Base-by-base conservation (phyloP, 1,140 invertebrate genomes). In the Sarcophaga peregrina region DNA sequence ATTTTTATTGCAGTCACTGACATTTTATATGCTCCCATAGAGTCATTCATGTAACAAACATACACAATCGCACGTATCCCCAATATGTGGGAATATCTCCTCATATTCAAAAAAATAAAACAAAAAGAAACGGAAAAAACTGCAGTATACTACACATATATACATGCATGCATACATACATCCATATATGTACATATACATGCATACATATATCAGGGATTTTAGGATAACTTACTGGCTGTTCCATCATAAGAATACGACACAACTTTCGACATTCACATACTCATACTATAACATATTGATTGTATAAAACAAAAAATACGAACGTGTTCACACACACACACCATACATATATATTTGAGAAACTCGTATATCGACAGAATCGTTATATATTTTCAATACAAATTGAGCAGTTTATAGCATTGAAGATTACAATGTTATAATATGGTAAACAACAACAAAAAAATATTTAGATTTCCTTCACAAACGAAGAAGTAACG, bases 1-100 rank as follows among this genome's bases (percentile, higher is more conserved):
- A 78, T 78, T 78, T 78, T 78, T 78, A 78, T 78, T 50, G 75
- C 75, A 78, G 75, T 78, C 75, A 78, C 75, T 78, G 75, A 78
- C 75, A 78, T 78, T 78, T 78, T 78, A 78, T 78, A 20, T 50
- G 48, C 75, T 78, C 48, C 47, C 75, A 78, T 25, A 75, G n/a
- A 50, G 47, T 47, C 75, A 78, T 9, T 13, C 48, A 78, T 52
- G n/a, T 10, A 75, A 5, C 73, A 75, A 45, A 75, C n/a, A 72
- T n/a, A 72, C 13, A 76, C 45, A 73, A 3, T 37, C 10, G 74
- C n/a, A 46, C 13, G 13, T 46, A 45, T 15, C 17, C 5, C 3
- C 25, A 8, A 45, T 50, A 37, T 78, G 75, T 78, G 75, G 75
- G 75, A 78, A 47, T 78, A 17, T 37, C 25, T 37, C 4, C 25